Percentiles rank a stretch among this genome's conserved stretches.
phyloP scores from a whole-genome alignment of 2,888 invertebrate genomes.

The Rotaria macrura region DNA sequence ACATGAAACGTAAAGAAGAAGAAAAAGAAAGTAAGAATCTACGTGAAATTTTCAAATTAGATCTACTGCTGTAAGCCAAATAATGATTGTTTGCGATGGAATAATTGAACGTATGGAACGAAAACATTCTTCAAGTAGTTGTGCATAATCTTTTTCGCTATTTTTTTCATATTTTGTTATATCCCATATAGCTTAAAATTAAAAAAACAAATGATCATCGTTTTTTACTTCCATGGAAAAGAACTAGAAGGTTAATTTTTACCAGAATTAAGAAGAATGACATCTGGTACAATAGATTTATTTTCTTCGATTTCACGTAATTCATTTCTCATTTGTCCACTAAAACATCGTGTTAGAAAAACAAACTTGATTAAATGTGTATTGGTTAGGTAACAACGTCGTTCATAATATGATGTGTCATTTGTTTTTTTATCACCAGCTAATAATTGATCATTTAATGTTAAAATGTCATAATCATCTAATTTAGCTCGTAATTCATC shows the following conservation, averaged over 20 bases:
- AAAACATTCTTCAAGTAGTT: constrained; percentile 12
- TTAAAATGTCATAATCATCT: background rate
- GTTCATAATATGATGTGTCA: constrained; percentile 10
- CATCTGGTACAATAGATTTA: background rate
- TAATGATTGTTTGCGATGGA: background rate
- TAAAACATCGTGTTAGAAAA: constrained; percentile 11
- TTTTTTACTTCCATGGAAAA: too few species aligned
- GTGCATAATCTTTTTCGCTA: background rate
- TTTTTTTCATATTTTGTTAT: background rate
- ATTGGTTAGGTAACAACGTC: background rate
- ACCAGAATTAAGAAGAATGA: constrained; percentile 9
- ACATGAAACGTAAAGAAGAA: background rate
- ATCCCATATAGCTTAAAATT: background rate
- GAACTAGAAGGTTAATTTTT: background rate
- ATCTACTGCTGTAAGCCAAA: background rate
- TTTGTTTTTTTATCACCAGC: background rate
- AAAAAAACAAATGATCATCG: background rate
- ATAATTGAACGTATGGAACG: background rate
- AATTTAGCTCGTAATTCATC: constrained; percentile 9
- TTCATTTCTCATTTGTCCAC: background rate
- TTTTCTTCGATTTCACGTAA: background rate
- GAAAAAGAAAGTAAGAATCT: too few species aligned
- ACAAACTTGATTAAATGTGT: constrained; percentile 13
- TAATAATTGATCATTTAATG: constrained; percentile 17
- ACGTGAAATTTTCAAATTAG: too few species aligned